These are phyloP conservation scores for Diplazon laetatorius DNA, from an alignment of 2,888 invertebrate species.

Conservation along the genomic window DNA sequence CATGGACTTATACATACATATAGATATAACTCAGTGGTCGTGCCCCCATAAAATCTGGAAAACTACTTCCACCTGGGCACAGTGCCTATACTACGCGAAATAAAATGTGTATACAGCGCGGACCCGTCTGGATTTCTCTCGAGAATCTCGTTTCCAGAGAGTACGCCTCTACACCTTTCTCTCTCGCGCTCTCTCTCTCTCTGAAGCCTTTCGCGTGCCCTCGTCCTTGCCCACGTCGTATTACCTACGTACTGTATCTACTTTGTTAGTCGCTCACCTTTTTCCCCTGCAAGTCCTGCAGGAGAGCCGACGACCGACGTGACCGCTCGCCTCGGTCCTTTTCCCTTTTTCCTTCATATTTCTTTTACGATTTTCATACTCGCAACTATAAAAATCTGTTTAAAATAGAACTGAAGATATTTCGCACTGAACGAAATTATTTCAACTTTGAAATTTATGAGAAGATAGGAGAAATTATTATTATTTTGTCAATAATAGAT, in stretches of 20 bases:
- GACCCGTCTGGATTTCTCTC: constrained; percentile 63
- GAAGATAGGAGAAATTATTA: too few species aligned
- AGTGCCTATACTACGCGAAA: constrained; percentile 43
- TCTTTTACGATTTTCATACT: not conserved
- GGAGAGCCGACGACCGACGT: constrained; percentile 18
- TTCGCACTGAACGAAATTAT: not conserved
- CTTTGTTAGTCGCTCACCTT: constrained; percentile 56
- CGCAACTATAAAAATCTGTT: not conserved
- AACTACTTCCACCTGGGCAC: constrained; percentile 58
- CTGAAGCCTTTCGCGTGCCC: constrained; percentile 4
- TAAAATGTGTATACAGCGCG: constrained; percentile 60
- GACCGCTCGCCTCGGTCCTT: constrained; percentile 23
- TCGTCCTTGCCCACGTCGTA: constrained; percentile 33
- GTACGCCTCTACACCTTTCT: constrained; percentile 20
- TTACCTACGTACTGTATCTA: constrained; percentile 42
- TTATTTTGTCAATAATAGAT: too few species aligned
- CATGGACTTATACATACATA: constrained; percentile 46
- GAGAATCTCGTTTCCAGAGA: constrained; percentile 54
- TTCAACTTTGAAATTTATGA: too few species aligned
- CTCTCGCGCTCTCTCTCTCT: constrained; percentile 55
- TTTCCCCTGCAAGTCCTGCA: constrained; percentile 46
- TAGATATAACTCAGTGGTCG: constrained; percentile 57
- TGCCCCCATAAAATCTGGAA: constrained; percentile 64
- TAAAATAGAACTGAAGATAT: too few species aligned
- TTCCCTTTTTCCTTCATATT: not conserved